Evolutionary conservation across 2,113 vertebrate genomes (phyloP).

Genomic region (Oryzias melastigma): DNA sequence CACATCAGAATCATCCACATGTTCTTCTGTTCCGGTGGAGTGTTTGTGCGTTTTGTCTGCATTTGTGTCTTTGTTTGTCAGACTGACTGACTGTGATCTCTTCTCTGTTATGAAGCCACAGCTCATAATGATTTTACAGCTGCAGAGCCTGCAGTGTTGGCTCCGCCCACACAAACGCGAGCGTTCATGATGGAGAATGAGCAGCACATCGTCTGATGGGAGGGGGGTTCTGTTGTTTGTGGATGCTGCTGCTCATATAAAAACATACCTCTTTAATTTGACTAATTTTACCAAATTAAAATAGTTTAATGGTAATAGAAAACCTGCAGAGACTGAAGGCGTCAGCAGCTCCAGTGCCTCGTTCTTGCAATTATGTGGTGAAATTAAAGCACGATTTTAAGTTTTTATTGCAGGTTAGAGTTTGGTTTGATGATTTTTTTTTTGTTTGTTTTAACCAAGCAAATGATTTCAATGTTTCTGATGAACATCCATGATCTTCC

Average conservation of each 20-base stretch:
- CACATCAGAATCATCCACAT: background rate
- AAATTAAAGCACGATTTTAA: no score
- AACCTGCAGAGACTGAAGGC: no score
- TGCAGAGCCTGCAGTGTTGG: slow-evolving; percentile 42
- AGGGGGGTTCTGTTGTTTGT: slow-evolving; percentile 1
- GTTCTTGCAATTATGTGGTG: no score
- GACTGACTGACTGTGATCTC: slow-evolving; percentile 15
- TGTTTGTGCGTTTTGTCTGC: background rate
- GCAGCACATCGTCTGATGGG: slow-evolving; percentile 33
- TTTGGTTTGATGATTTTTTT: no score
- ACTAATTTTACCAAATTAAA: no score
- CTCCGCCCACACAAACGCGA: slow-evolving; percentile 36
- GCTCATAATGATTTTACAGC: slow-evolving; percentile 53
- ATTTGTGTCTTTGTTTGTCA: slow-evolving; percentile 7
- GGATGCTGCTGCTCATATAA: slow-evolving; percentile 4
- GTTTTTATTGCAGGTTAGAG: no score
- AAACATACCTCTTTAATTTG: no score
- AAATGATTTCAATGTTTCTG: no score
- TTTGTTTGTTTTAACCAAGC: no score
- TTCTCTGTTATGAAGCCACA: slow-evolving; percentile 31
- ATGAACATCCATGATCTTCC: no score
- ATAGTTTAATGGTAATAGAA: no score
- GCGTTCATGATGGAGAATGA: slow-evolving; percentile 38
- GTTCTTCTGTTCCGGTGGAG: background rate
- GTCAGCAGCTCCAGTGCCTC: no score